phyloP scores from a whole-genome alignment of 2,888 invertebrate genomes.

The Tetranychus truncatus region DNA sequence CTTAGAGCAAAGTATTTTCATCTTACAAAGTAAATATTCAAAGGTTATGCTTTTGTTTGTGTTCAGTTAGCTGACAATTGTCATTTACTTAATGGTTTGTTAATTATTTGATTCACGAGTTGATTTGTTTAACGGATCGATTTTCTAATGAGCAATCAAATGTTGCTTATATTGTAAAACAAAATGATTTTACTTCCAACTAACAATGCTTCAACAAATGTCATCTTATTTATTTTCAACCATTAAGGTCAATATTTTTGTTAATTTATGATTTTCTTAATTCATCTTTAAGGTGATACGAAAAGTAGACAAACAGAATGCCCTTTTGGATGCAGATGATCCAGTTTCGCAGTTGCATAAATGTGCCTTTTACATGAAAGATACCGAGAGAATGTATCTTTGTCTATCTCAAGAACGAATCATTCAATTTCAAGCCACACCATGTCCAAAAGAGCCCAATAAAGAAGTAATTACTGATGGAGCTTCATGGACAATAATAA shows the following conservation, averaged over 20 bases:
- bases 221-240: no score
- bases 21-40: no score
- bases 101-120: no score
- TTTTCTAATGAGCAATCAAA: no score
- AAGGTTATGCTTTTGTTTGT: no score
- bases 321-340: conserved; percentile 89
- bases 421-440: conserved; percentile 96
- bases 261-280: not conserved
- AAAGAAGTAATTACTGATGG: conserved; percentile 99
- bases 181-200: no score
- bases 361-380: conserved; percentile 99
- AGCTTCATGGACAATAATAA: conserved; percentile 99
- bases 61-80: no score
- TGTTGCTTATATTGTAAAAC: no score
- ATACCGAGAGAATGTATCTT: conserved; percentile 94
- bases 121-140: no score
- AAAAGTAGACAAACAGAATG: conserved; percentile 92
- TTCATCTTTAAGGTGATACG: conserved; percentile 35
- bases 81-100: no score
- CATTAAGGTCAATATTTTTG: not conserved
- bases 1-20: no score
- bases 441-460: conserved; percentile 87
- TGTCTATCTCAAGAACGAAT: conserved; percentile 95
- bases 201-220: no score
- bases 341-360: conserved; percentile 98